A percentile compares a stretch with the other conserved stretches of the same genome.
Conservation (phyloP, 2,888 invertebrate genomes). For the Coecobrya sp. region DNA sequence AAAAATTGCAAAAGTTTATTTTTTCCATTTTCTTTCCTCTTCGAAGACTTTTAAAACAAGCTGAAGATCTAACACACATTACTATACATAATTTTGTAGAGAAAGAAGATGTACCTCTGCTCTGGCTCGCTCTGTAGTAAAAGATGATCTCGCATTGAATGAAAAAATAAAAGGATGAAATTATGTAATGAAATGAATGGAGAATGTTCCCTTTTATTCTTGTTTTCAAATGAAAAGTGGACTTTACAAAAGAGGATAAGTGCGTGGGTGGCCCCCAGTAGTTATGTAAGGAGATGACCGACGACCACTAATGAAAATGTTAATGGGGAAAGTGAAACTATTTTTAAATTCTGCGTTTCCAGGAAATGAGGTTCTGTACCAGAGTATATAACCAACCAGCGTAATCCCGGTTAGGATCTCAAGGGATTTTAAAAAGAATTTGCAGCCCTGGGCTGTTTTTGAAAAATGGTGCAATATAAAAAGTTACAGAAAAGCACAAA, state of each 20-base stretch:
- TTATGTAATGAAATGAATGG: background rate
- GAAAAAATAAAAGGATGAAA: background rate
- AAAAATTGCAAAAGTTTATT: constrained; percentile 60
- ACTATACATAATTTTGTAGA: background rate
- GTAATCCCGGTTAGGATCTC: too few relatives aligned
- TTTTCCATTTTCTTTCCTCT: constrained; percentile 47
- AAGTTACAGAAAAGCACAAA: constrained; percentile 37
- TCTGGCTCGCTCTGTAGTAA: too few relatives aligned
- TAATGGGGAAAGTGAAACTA: background rate
- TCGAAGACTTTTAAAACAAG: background rate
- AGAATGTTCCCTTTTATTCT: background rate
- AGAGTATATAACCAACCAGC: too few relatives aligned
- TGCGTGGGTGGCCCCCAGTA: too few relatives aligned
- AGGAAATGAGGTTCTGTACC: too few relatives aligned
- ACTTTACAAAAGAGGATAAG: too few relatives aligned
- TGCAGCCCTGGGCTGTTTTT: background rate
- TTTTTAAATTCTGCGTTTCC: too few relatives aligned
- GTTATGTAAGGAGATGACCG: too few relatives aligned
- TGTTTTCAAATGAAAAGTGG: too few relatives aligned
- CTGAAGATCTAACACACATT: background rate
- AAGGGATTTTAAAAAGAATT: too few relatives aligned
- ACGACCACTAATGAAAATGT: background rate
- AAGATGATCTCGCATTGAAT: too few relatives aligned
- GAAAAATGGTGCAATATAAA: background rate
- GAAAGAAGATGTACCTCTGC: background rate